These are phyloP conservation scores for Acinonyx jubatus DNA, from an alignment of 2,113 vertebrate genomes.

Conservation along the genomic window DNA sequence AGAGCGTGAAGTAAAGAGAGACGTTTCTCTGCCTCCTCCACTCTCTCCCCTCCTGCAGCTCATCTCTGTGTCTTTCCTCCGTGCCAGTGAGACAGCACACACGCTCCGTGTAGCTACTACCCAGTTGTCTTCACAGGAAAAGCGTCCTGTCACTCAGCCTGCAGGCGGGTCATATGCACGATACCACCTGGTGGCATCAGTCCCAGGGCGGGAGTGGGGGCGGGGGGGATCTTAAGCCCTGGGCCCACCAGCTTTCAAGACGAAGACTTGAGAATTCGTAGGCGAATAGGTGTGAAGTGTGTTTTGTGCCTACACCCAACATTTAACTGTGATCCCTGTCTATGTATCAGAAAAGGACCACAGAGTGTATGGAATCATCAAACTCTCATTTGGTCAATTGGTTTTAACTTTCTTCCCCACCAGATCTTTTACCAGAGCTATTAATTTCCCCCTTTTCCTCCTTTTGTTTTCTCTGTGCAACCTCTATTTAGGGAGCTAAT, in stretches of 20 bases:
- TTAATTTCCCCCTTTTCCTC: slow-evolving; percentile 29
- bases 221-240: background rate
- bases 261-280: background rate
- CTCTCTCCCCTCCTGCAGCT: background rate
- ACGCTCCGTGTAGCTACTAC: rapidly evolving
- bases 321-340: background rate
- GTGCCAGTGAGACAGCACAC: background rate
- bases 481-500: slow-evolving; percentile 2
- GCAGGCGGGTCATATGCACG: rapidly evolving
- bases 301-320: background rate
- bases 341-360: background rate
- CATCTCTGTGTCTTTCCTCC: background rate
- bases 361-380: background rate
- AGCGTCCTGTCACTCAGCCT: background rate
- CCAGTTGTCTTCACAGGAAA: background rate
- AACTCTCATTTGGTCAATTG: slow-evolving; percentile 7
- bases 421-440: slow-evolving; percentile 22
- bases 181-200: background rate
- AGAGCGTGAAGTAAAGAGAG: background rate
- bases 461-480: slow-evolving; percentile 41
- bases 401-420: slow-evolving; percentile 31
- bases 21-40: background rate
- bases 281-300: background rate
- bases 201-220: background rate
- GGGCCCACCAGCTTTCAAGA: background rate